Percentiles rank a stretch among this genome's conserved stretches.
Conservation (phyloP, 2,888 invertebrate species). For the Tachystola acroxantha region DNA sequence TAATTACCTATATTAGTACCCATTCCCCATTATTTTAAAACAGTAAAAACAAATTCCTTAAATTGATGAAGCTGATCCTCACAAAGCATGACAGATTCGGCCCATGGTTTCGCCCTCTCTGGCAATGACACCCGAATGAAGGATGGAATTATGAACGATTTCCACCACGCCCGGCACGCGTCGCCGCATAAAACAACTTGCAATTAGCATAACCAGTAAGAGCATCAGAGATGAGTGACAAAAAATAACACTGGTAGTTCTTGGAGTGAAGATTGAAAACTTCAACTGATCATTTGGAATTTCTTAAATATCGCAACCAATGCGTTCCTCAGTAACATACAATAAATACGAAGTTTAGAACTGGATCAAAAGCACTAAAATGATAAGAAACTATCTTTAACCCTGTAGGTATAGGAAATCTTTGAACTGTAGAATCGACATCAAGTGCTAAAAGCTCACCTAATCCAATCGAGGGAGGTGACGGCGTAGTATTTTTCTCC, state of each 20-base stretch:
- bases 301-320: no score
- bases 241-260: not conserved
- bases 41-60: no score
- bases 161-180: constrained; percentile 47
- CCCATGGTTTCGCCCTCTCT: constrained; percentile 30
- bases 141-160: constrained; percentile 54
- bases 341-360: no score
- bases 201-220: constrained; percentile 51
- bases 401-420: no score
- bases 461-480: constrained; percentile 48
- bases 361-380: no score
- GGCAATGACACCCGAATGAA: constrained; percentile 58
- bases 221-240: constrained; percentile 18
- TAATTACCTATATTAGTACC: no score
- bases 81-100: constrained; percentile 21
- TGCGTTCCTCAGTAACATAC: no score
- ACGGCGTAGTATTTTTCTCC: constrained; percentile 54
- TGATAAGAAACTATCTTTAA: no score
- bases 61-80: constrained; percentile 29
- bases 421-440: not conserved
- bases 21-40: no score
- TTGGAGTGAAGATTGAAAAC: no score
- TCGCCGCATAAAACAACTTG: constrained; percentile 49
- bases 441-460: constrained; percentile 25
- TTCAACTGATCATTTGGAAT: no score